Percentiles rank a stretch among this genome's conserved stretches.
Evolutionary conservation across 64 coral and sea anemone species (phyloP).

Genomic region (Montipora sp.): DNA sequence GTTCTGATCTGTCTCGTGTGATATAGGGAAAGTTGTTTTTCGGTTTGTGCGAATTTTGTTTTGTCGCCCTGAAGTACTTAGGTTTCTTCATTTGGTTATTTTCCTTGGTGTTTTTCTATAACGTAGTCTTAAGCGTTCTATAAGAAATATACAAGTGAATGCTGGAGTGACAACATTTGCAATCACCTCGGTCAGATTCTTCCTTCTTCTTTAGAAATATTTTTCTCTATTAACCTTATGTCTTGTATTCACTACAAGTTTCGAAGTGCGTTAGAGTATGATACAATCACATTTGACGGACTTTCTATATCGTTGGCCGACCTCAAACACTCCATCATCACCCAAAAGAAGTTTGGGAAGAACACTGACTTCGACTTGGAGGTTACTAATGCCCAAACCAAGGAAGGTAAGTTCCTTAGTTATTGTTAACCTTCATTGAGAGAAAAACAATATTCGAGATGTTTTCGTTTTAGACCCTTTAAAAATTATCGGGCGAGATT

Average conservation of each 20-base stretch:
- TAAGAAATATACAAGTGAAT: no score
- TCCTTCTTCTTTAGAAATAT: background rate
- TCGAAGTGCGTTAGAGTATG: constrained; percentile 97
- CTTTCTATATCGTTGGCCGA: constrained; percentile 96
- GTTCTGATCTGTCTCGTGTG: background rate
- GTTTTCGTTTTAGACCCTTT: no score
- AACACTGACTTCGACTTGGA: constrained; percentile 98
- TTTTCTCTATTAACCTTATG: constrained; percentile 39
- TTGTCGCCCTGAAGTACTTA: background rate
- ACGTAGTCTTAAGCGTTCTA: background rate
- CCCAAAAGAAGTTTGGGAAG: constrained; percentile 97
- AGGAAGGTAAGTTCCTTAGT: constrained; percentile 77
- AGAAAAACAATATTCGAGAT: no score
- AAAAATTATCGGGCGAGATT: no score
- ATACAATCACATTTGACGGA: constrained; percentile 97
- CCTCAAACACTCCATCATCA: constrained; percentile 93
- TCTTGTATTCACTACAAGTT: constrained; percentile 99
- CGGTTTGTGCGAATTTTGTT: background rate
- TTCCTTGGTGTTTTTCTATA: background rate
- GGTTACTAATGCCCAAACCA: constrained; percentile 97
- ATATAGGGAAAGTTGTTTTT: background rate
- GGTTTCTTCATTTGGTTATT: background rate
- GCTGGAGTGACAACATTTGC: no score
- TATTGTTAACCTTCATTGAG: background rate
- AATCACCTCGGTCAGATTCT: background rate